Base-by-base conservation (phyloP, 1,140 invertebrate species). In the Wasmannia auropunctata region DNA sequence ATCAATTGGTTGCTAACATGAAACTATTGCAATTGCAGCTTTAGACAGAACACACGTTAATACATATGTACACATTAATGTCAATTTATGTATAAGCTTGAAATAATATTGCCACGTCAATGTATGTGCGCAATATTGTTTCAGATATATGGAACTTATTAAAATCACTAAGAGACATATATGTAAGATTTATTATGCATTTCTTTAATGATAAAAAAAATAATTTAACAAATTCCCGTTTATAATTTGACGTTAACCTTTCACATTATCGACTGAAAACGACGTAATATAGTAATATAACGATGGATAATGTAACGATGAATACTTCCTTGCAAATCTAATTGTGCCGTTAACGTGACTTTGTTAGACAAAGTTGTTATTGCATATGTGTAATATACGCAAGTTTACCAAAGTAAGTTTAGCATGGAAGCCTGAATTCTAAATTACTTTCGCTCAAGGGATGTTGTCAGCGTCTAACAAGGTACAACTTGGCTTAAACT, bases 361-460 rank as follows among this genome's bases (percentile, higher is more conserved):
- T 81, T 37, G 37, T 58, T 72, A 58, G 7, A 43, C 28, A 58
- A 81, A 83, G 37, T 46, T 69, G 25, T 72, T 69, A 54, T n/a
- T 16, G 25, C 37, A 58, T 72, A 37, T 22, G 8, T 34, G 37
- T 46, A 43, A 40, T 40, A 54, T 51, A 65, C n/a, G 34, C 19
- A 83, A 83, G 37, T 83, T 72, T 14, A 46, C 25, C n/a, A 25
- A 8, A 22, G 11, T 31, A 80, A 72, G 51, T 37, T 83, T 72
- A 72, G 1, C 37, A 40, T 37, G 19, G 34, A 83, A 46, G 37
- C n/a, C 28, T 25, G 67, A 83, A 83, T 72, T 72, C 28, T n/a
- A 60, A 72, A 83, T 72, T 81, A 70, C 51, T 83, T 72, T 72
- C 11, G 19, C 19, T 43, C 37, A 11, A 58, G 49, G 22, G 19